Base-by-base conservation (phyloP, 2,888 invertebrate genomes). In the Abrostola triplasia region DNA sequence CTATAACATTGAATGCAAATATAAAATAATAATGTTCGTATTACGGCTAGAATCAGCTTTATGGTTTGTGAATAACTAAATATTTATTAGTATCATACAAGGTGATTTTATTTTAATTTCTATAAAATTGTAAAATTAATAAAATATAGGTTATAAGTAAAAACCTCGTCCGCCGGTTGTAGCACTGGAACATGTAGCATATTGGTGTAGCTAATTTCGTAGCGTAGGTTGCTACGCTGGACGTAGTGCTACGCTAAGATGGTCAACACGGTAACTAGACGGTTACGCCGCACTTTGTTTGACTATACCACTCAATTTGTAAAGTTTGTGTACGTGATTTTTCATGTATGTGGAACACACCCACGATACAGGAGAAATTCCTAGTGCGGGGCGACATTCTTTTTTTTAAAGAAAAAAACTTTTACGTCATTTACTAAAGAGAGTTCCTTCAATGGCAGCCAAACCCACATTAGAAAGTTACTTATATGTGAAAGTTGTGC, bases 1-100 rank as follows among this genome's bases (percentile, higher is more conserved):
- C 68, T 71, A 67, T 75, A 77, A 61, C 57, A 60, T 55, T 76
- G 80, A 53, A 82, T 83, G 75, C 76, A 79, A 84, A 84, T 80
- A 40, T 55, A 41, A 50, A 10, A 49, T 24, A 37, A 49, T 48
- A 50, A 51, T 72, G 57, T 77, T 77, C 70, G 51, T 59, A 58
- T 61, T 49, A 68, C 36, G 12, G 41, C 36, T 63, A 12, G 69
- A 79, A 67, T 69, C 62, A 67, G 59, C 49, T 68, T 7, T 58
- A 41, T 55, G 48, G 38, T 61, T 64, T 73, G 54, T 35, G 60
- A 52, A 63, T n/a, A 61, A 11, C 9, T 0, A 49, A 10, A 24
- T 48, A 50, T 36, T 57, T 5, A 36, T 58, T 64, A 62, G 52
- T 36, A 51, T 64, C 12, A 47, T 47, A 49, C 37, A 42, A 42